Conservation (phyloP, 2,113 vertebrate genomes). For the Periophthalmodon schlosseri region DNA sequence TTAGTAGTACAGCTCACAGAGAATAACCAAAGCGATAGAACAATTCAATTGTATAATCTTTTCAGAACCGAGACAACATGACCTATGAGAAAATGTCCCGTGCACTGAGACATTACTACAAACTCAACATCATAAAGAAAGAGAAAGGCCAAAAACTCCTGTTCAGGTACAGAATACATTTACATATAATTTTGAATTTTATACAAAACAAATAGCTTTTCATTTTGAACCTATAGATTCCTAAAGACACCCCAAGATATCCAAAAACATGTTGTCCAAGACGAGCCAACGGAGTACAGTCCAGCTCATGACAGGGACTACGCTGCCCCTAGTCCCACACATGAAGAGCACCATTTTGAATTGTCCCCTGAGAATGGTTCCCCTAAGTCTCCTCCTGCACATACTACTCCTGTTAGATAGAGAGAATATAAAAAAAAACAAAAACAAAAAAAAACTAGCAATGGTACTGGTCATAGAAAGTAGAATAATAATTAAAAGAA, state of each 20-base stretch:
- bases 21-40: neutral
- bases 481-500: neutral
- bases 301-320: slow-evolving; percentile 50
- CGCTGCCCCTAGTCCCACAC: slow-evolving; percentile 54
- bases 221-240: slow-evolving; percentile 72
- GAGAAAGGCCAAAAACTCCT: slow-evolving; percentile 89
- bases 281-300: slow-evolving; percentile 63
- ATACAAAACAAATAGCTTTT: neutral
- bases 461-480: too few species aligned
- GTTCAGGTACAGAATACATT: slow-evolving; percentile 79
- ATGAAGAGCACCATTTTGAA: slow-evolving; percentile 73
- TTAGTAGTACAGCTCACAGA: neutral
- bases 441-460: neutral
- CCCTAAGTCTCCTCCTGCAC: slow-evolving; percentile 37
- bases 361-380: slow-evolving; percentile 69
- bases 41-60: slow-evolving; percentile 1
- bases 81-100: slow-evolving; percentile 96
- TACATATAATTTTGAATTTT: neutral
- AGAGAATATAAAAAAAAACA: too few species aligned
- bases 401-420: slow-evolving; percentile 32
- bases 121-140: slow-evolving; percentile 93
- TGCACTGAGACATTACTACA: slow-evolving; percentile 91
- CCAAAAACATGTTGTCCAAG: slow-evolving; percentile 61
- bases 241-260: slow-evolving; percentile 84
- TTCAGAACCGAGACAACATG: slow-evolving; percentile 89